Evolutionary conservation across 2,797 vertebrate genomes (phyloP), one percentile per base, ranked within the genome.

Genomic region (Muscicapa striata): DNA sequence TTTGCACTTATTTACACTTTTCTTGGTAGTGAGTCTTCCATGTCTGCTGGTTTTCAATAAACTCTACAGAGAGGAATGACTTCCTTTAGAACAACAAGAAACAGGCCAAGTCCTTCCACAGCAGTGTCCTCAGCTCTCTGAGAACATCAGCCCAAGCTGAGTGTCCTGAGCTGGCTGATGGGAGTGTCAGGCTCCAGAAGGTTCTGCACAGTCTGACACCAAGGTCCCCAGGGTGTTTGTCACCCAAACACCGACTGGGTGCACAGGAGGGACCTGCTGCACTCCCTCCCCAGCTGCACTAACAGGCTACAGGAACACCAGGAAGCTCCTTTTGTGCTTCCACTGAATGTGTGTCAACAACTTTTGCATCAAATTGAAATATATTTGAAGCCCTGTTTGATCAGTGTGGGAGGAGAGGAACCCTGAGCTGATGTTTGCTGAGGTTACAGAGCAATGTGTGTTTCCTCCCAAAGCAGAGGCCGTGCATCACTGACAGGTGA

Each of bases 261-360:
- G 64, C 40, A 24, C 1, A 58, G 89, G 59, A 70, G 34, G 61
- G 66, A 36, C 46, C 70, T 9, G 58, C 69, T 36, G 29, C 41
- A 1, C 54, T n/a, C 55, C 61, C 48, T 52, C 46, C 57, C 8
- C 75, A 78, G 5, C 59, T 18, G 29, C 38, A 70, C 18, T 5
- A 7, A 13, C 1, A 67, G 43, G 5, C 6, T 8, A 6, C 15
- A 6, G 1, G 9, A 5, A 23, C 2, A 51, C 15, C 48, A 14
- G 58, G 52, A 92, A 91, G n/a, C 34, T 68, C 30, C 11, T 41
- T 45, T 9, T 14, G 61, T 23, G 38, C 69, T 94, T 63, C 49
- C 82, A 38, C 18, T 20, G 15, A 17, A 57, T 29, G 36, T 32
- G 2, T 2, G 45, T 89, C 82, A 74, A 84, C 36, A 46, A n/a